Conservation (phyloP, 2,113 vertebrate genomes). For the Thalassarche chlororhynchos region DNA sequence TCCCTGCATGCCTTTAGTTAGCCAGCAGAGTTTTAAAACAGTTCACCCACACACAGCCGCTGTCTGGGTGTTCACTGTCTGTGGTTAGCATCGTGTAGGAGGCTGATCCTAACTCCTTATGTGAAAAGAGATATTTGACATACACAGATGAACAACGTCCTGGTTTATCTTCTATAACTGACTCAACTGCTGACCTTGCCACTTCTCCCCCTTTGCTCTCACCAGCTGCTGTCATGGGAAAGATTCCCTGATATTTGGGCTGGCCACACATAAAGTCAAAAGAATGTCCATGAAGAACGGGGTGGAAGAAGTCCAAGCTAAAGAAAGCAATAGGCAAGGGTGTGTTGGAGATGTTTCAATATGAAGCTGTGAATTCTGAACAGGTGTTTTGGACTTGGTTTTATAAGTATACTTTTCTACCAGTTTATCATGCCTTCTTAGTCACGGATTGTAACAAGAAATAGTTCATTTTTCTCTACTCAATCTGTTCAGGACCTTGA, state of each 20-base stretch:
- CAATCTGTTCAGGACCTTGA: neutral
- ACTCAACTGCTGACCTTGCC: constrained; percentile 71
- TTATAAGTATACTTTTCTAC: neutral
- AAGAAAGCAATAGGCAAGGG: neutral
- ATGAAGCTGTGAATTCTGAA: neutral
- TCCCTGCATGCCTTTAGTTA: neutral
- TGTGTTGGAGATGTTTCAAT: neutral
- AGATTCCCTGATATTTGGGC: constrained; percentile 73
- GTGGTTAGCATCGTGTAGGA: constrained; percentile 39
- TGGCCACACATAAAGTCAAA: constrained; percentile 70
- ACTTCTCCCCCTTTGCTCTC: constrained; percentile 69
- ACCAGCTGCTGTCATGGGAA: constrained; percentile 80
- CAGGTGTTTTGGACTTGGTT: constrained; percentile 3
- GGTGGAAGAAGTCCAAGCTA: constrained; percentile 43
- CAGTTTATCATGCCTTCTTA: neutral
- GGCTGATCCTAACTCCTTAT: constrained; percentile 45
- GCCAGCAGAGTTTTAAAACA: constrained; percentile 17
- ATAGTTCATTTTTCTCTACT: neutral
- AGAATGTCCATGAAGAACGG: constrained; percentile 68
- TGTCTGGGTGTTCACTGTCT: neutral
- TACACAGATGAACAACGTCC: constrained; percentile 56
- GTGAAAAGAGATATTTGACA: constrained; percentile 36
- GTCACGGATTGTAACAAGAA: neutral
- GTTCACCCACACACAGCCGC: constrained; percentile 33
- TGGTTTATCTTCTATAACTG: constrained; percentile 57